Conservation (phyloP, 2,797 vertebrate species). For the Stomatorhinus walkeri region DNA sequence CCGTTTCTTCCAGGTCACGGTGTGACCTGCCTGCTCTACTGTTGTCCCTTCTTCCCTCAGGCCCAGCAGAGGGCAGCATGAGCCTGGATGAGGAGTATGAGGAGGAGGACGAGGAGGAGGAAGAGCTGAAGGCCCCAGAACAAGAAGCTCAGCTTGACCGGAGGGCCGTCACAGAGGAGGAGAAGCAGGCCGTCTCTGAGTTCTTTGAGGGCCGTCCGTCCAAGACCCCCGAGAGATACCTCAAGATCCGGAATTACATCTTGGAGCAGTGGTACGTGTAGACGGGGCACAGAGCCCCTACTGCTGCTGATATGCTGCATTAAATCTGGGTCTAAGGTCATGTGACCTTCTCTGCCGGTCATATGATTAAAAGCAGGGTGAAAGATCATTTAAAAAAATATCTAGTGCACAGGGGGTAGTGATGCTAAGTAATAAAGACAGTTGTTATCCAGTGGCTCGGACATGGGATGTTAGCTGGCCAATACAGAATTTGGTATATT, state of each 20-base stretch:
- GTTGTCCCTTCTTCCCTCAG: background rate
- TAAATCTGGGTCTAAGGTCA: background rate
- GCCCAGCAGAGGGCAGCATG: background rate
- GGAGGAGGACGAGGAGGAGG: slow-evolving; percentile 67
- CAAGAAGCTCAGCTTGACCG: slow-evolving; percentile 80
- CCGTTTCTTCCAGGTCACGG: background rate
- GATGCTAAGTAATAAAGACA: background rate
- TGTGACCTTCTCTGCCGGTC: background rate
- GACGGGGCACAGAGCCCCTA: background rate
- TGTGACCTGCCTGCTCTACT: background rate
- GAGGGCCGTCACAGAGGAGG: slow-evolving; percentile 76
- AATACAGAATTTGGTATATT: background rate
- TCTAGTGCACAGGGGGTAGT: background rate
- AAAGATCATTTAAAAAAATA: background rate
- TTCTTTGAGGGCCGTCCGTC: slow-evolving; percentile 94
- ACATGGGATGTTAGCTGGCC: background rate
- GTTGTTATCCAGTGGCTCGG: background rate
- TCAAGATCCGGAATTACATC: slow-evolving; percentile 97
- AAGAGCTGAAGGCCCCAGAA: slow-evolving; percentile 80
- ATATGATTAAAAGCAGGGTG: background rate
- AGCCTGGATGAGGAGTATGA: slow-evolving; percentile 36
- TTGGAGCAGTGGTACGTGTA: slow-evolving; percentile 85
- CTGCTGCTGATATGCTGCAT: background rate
- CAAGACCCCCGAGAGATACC: slow-evolving; percentile 92
- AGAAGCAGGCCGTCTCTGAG: slow-evolving; percentile 93